Conservation (phyloP, 2,113 vertebrate genomes). For the Ageneiosus marmoratus region DNA sequence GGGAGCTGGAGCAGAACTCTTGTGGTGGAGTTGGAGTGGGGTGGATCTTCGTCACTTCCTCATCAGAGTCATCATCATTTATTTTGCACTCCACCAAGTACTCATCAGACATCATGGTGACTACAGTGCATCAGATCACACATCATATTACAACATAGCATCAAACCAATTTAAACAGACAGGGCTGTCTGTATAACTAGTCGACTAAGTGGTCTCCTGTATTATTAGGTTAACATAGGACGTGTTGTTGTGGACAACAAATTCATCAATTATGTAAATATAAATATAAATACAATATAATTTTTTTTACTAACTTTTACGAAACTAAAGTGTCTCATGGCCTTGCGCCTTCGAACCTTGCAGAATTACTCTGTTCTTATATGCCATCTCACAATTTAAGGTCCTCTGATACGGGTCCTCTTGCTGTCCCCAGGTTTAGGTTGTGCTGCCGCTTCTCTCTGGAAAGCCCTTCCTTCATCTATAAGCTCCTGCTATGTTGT, state of each 20-base stretch:
- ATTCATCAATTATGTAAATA: not conserved
- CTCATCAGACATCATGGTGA: conserved; percentile 59
- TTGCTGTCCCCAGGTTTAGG: no score
- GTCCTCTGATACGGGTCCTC: no score
- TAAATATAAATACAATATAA: no score
- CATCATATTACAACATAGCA: not conserved
- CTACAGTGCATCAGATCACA: conserved; percentile 20
- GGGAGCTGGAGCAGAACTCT: conserved; percentile 52
- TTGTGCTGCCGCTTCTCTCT: no score
- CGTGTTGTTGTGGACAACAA: not conserved
- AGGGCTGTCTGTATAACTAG: not conserved
- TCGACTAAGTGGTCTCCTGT: not conserved
- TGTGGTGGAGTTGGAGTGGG: conserved; percentile 65
- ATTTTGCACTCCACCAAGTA: conserved; percentile 76
- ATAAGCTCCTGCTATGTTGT: no score
- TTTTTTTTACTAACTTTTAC: no score
- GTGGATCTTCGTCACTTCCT: conserved; percentile 53
- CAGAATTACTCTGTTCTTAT: no score
- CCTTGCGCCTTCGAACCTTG: no score
- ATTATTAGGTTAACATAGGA: not conserved
- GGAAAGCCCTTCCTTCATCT: no score
- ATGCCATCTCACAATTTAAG: no score
- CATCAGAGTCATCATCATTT: conserved; percentile 54
- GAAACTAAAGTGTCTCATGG: no score
- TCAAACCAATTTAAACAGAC: not conserved